These are phyloP conservation scores for Heliconius aoede DNA, from an alignment of 2,888 invertebrate genomes.

Conservation along the genomic window DNA sequence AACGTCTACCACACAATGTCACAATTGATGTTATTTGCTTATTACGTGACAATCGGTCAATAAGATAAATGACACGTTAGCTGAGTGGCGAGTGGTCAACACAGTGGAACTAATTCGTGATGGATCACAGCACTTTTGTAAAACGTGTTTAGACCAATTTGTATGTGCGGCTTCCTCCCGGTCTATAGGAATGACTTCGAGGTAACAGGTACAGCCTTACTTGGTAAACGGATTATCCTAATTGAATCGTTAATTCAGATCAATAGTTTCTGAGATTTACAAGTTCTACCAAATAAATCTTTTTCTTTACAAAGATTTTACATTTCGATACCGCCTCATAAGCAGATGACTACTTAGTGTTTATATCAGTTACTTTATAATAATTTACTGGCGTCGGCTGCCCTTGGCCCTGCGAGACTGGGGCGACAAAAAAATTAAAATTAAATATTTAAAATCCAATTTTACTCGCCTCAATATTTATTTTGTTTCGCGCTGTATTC, in stretches of 20 bases:
- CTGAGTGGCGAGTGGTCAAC: background rate
- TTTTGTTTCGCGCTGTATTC: background rate
- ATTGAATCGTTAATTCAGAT: too few relatives aligned
- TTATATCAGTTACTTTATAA: background rate
- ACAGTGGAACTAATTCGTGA: slow-evolving; percentile 25
- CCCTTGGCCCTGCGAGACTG: background rate
- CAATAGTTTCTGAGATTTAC: too few relatives aligned
- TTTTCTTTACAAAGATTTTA: background rate
- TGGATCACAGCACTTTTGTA: background rate
- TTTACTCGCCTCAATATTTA: background rate
- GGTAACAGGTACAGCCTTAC: too few relatives aligned
- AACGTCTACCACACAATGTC: background rate
- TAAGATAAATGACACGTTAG: slow-evolving; percentile 25
- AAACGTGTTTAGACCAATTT: background rate
- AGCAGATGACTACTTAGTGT: too few relatives aligned
- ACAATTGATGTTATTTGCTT: slow-evolving; percentile 1
- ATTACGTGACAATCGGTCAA: slow-evolving; percentile 19
- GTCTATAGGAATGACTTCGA: too few relatives aligned
- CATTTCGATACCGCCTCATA: too few relatives aligned
- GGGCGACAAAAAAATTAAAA: background rate
- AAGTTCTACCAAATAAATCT: too few relatives aligned
- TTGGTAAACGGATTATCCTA: too few relatives aligned
- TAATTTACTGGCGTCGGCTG: background rate
- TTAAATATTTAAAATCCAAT: too few relatives aligned
- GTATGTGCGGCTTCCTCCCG: background rate